Conservation (phyloP, 2,113 vertebrate species). For the Mystacornis crossleyi region DNA sequence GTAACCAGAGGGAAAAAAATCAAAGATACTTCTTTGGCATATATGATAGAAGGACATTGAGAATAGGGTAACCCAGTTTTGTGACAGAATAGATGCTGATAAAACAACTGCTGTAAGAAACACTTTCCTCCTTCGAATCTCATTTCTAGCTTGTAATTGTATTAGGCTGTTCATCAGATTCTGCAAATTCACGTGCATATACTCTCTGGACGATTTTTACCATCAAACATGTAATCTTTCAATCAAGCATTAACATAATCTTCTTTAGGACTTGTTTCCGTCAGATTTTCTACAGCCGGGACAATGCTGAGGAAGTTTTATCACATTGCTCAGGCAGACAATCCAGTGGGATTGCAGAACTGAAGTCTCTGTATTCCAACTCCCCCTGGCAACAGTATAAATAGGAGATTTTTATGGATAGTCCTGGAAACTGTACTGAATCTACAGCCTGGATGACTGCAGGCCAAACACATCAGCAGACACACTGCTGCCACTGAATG, state of each 20-base stretch:
- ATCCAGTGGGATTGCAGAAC: neutral
- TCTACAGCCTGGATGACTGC: neutral
- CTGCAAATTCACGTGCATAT: neutral
- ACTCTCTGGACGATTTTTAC: neutral
- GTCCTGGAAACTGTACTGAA: neutral
- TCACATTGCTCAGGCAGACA: neutral
- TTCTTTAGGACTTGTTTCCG: neutral
- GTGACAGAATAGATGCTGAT: neutral
- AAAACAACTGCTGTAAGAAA: neutral
- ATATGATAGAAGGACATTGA: neutral
- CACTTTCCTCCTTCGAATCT: neutral
- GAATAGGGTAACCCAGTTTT: neutral
- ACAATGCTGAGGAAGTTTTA: neutral
- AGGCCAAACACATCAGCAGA: neutral
- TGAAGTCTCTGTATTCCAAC: neutral
- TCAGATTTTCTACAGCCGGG: neutral
- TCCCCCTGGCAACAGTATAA: neutral
- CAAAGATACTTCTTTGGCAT: neutral
- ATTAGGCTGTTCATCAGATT: neutral
- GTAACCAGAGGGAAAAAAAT: conserved; percentile 13
- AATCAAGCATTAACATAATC: neutral
- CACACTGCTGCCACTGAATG: neutral
- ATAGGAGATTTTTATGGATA: neutral
- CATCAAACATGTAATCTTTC: neutral
- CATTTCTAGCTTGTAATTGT: neutral